phyloP scores from a whole-genome alignment of 2,888 invertebrate genomes.

The Parasteatoda lunata region DNA sequence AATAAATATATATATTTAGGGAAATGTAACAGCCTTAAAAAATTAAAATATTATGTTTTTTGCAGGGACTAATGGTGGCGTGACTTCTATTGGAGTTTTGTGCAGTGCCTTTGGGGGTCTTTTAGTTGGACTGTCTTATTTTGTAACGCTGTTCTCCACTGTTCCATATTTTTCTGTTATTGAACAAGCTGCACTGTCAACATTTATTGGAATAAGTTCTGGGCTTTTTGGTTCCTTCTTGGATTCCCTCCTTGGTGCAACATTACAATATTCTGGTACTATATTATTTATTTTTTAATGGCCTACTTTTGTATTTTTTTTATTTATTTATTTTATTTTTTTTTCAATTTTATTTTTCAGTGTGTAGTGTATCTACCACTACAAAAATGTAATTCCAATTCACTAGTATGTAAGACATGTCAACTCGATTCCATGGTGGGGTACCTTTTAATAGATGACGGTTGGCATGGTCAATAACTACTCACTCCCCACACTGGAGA shows the following conservation, averaged over 20 bases:
- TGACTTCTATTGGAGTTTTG: slow-evolving; percentile 79
- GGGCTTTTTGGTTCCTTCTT: slow-evolving; percentile 87
- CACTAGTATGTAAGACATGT: no score
- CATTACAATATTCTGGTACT: slow-evolving; percentile 88
- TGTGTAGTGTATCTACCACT: no score
- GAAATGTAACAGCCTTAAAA: no score
- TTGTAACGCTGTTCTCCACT: slow-evolving; percentile 80
- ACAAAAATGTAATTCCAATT: no score
- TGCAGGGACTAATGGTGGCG: slow-evolving; percentile 89
- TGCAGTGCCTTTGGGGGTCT: slow-evolving; percentile 81
- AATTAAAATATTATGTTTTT: background rate
- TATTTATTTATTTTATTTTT: background rate
- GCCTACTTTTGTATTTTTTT: background rate
- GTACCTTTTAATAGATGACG: no score
- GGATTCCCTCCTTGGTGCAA: slow-evolving; percentile 89
- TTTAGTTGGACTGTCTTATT: slow-evolving; percentile 83
- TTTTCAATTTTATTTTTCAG: no score
- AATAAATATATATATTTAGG: no score
- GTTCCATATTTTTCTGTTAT: slow-evolving; percentile 69
- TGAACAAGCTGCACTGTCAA: slow-evolving; percentile 83
- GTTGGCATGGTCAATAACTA: no score
- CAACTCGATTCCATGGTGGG: no score
- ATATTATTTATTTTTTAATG: slow-evolving; percentile 19
- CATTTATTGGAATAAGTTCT: slow-evolving; percentile 82
- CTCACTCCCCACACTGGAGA: no score